Evolutionary conservation across 2,797 vertebrate species (phyloP), one percentile per base, ranked within the genome.

Genomic region (Scarus forsteni): DNA sequence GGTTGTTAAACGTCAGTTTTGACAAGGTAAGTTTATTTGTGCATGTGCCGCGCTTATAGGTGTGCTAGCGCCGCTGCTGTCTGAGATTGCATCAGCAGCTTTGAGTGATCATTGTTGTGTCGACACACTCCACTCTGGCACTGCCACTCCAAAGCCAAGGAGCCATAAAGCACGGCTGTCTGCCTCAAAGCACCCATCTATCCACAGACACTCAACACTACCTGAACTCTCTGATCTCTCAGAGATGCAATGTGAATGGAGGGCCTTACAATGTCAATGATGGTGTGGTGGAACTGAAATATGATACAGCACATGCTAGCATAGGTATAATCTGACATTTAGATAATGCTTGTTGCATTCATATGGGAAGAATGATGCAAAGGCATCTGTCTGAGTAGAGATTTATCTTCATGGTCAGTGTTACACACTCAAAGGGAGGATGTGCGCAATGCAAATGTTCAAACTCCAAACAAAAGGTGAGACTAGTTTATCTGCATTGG

Each of bases 91-190:
- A 75, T 83, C 80, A 62, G 81, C 54, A 68, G 70, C 72, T 61
- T 7, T 73, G 75, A 92, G 73, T 73, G 84, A 92, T 90, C 67
- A 67, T 60, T 70, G 81, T 60, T 77, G 70, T 80, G 78, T 68
- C 39, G 67, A 87, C 83, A 85, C 77, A 84, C 86, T 89, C 85
- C 78, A 85, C 79, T 85, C 73, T 81, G 88, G 74, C 81, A 75
- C 77, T 81, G 84, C 80, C 88, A 89, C 91, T 90, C 87, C 70
- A 88, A 77, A 87, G 75, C 78, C 77, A 87, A 81, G 86, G 69
- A 83, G 85, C 84, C 74, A 88, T 90, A 90, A 91, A 89, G 78
- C 73, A 85, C 38, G 53, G 77, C 87, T 86, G 88, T 90, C 81
- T 91, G 78, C 83, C 83, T 89, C 81, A 71, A 75, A 87, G 72